phyloP scores from a whole-genome alignment of 1,140 invertebrate genomes.

The Aleiodes sp. region DNA sequence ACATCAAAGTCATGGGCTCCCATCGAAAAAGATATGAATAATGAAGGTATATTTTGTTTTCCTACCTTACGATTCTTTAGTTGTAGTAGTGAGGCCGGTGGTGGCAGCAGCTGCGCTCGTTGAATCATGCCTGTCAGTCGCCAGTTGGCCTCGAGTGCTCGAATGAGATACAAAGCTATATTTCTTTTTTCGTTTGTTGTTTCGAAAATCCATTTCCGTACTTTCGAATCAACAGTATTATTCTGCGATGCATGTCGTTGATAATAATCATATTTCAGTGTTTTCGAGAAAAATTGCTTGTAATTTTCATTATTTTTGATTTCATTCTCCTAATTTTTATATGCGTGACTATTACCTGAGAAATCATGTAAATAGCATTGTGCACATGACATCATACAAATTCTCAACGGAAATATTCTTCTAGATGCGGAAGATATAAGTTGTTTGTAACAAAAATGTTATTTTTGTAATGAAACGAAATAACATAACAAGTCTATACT shows the following conservation, averaged over 20 bases:
- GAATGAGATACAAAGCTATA: background rate
- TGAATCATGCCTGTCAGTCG: slow-evolving; percentile 47
- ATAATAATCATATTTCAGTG: background rate
- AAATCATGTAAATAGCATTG: too few relatives aligned
- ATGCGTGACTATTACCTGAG: background rate
- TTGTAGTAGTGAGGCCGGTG: slow-evolving; percentile 10
- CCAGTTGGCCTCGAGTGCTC: slow-evolving; percentile 51
- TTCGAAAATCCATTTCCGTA: background rate
- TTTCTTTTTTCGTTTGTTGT: slow-evolving; percentile 10
- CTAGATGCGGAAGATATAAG: too few relatives aligned
- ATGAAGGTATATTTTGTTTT: background rate
- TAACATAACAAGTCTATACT: too few relatives aligned
- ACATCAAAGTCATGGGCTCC: background rate
- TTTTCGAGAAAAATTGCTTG: background rate
- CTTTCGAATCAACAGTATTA: background rate
- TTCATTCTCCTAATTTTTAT: background rate
- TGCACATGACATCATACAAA: too few relatives aligned
- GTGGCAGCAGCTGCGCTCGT: slow-evolving; percentile 30
- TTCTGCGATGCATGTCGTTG: background rate
- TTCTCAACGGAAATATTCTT: too few relatives aligned
- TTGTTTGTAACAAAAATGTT: too few relatives aligned
- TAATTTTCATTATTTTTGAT: background rate
- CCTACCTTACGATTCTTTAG: background rate
- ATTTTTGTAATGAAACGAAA: too few relatives aligned
- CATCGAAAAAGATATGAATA: background rate